Evolutionary conservation across 2,797 vertebrate species (phyloP), one percentile per base, ranked within the genome.

Genomic region (Enteromius anoplus): DNA sequence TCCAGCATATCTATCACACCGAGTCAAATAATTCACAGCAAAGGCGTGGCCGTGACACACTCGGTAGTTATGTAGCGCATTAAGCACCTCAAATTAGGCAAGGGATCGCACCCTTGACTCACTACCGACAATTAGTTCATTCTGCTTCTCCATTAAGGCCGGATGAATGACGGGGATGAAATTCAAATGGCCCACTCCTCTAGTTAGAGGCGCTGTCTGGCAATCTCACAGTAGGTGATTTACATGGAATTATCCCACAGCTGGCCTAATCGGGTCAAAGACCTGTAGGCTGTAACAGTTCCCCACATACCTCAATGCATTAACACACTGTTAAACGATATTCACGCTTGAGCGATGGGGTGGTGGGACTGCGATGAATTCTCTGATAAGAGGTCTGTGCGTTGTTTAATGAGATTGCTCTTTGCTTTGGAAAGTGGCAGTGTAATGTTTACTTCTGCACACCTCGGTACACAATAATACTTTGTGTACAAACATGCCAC

Each of bases 151-250:
- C 45, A 88, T 87, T 83, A 75, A 53, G 64, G 69, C 21, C 78
- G 86, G 80, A 88, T 79, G 85, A 87, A 90, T 85, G 87, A 87
- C 75, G 84, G 83, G 89, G 82, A 84, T 85, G 83, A 82, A 85
- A 89, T 78, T 81, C 85, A 86, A 86, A 86, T 88, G 86, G 89
- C 89, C 87, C 60, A 87, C 88, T 90, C 84, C 86, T 78, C 88
- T 92, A 89, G 87, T 93, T 91, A 92, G 86, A 87, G 47, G 78
- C 75, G 78, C 84, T 85, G 83, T 85, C 85, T 86, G 78, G 82
- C 81, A 91, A 91, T 93, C 87, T 91, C 86, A 89, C 89, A 91
- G 90, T 84, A 77, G 85, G 78, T 84, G 85, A 89, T 92, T 88
- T 88, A 86, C 84, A 88, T 92, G 88, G 86, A 88, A 91, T 90